These are phyloP conservation scores for Sminthurinus aureus DNA, from an alignment of 2,888 invertebrate species.

Conservation along the genomic window DNA sequence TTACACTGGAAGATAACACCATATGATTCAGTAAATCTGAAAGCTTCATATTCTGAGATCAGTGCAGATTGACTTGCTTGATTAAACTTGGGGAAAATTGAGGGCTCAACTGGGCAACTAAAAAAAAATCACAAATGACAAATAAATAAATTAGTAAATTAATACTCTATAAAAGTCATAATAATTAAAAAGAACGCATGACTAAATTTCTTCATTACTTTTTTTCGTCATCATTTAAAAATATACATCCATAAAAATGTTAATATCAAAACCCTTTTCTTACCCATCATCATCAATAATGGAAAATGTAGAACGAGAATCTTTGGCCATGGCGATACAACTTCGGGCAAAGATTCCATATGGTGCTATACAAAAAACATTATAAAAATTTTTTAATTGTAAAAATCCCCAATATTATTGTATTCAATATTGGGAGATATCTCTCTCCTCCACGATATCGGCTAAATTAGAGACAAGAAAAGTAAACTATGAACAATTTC, in stretches of 20 bases:
- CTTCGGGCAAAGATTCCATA: conserved; percentile 95
- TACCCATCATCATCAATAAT: conserved; percentile 94
- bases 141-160: background rate
- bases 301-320: conserved; percentile 94
- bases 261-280: conserved; percentile 58
- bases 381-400: conserved; percentile 22
- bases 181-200: conserved; percentile 1
- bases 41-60: conserved; percentile 91
- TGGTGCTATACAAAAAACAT: conserved; percentile 73
- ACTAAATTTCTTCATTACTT: background rate
- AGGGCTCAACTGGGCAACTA: conserved; percentile 89
- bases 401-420: background rate
- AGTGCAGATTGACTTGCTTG: conserved; percentile 86
- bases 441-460: background rate
- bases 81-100: conserved; percentile 91
- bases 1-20: conserved; percentile 98
- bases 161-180: background rate
- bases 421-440: background rate
- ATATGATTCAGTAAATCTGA: conserved; percentile 94
- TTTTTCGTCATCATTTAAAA: background rate
- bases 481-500: background rate
- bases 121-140: background rate
- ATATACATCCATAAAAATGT: background rate
- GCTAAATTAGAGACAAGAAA: conserved; percentile 12
- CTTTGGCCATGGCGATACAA: conserved; percentile 96